Evolutionary conservation across 1,140 invertebrate species (phyloP).

Genomic region (Liolophura sinensis): DNA sequence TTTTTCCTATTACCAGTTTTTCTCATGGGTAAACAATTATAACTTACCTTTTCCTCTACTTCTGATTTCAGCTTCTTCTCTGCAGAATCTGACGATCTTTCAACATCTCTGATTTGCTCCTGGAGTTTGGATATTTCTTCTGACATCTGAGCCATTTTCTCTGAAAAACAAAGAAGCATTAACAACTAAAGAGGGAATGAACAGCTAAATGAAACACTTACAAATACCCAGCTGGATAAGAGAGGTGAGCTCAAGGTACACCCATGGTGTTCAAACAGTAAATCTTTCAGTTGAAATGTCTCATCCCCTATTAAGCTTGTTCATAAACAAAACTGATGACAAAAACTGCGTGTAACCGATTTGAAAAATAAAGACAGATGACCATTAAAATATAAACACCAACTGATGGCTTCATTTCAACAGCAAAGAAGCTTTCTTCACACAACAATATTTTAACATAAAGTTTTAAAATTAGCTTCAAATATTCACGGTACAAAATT

Average conservation of each 20-base stretch:
- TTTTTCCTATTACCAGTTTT: conserved; percentile 16
- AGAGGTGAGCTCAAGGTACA: too few relatives aligned
- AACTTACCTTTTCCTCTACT: conserved; percentile 19
- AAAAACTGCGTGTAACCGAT: background rate
- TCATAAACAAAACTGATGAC: background rate
- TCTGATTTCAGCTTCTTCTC: conserved; percentile 13
- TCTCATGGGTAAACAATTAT: background rate
- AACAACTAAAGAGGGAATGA: background rate
- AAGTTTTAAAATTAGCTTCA: conserved; percentile 4
- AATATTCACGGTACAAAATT: too few relatives aligned
- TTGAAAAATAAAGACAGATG: background rate
- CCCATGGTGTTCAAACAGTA: background rate
- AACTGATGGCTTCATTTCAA: background rate
- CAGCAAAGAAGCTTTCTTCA: background rate
- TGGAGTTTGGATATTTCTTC: conserved; percentile 22
- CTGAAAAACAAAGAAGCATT: conserved; percentile 18
- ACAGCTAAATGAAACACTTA: background rate
- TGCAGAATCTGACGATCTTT: conserved; percentile 10
- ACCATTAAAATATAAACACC: too few relatives aligned
- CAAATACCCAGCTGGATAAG: background rate
- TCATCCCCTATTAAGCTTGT: background rate
- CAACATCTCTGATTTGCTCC: conserved; percentile 12
- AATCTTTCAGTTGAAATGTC: background rate
- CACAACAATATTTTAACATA: background rate
- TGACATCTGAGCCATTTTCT: conserved; percentile 22